Evolutionary conservation across 2,888 invertebrate genomes (phyloP), one percentile per base, ranked within the genome.

Genomic region (Pseudococcus jackbeardsleyi): DNA sequence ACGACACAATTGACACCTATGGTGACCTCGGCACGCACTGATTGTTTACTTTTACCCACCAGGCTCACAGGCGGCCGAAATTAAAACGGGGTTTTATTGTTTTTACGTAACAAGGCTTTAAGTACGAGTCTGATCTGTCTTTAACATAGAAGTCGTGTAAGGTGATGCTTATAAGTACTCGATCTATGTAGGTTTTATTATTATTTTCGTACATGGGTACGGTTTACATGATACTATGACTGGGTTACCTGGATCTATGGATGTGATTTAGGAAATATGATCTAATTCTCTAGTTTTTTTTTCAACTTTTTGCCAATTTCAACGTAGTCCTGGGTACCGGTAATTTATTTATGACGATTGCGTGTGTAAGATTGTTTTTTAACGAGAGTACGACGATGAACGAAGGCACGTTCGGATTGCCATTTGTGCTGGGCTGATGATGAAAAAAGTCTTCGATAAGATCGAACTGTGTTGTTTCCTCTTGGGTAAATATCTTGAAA

Each of bases 1-100:
- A 72, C 68, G 68, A 72, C 68, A 72, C 68, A 72, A 72, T 72
- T 72, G 68, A 72, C 68, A 72, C 68, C 68, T 72, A 72, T 72
- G 79, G 42, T 19, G 79, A 79, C 79, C 79, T 79, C 79, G 26
- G 42, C 79, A 79, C 42, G 79, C 79, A 79, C 79, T 79, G 42
- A 79, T 79, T 79, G 42, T 79, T 79, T 79, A 79, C 79, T 79
- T 79, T 79, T 79, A 79, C 79, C 26, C 26, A 33, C 1, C 26
- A 33, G 26, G 26, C 26, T 33, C 26, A 33, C 26, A 33, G 26
- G 26, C 26, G 26, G 26, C 79, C 68, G 68, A 72, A 72, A 72
- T 72, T 33, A 72, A 22, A 22, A 15, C 26, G 68, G 15, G 12
- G 22, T 72, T 72, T 72, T 72, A 72, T 72, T 72, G 68, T 72